Conservation (phyloP, 2,888 invertebrate species). For the Tipula confusa region DNA sequence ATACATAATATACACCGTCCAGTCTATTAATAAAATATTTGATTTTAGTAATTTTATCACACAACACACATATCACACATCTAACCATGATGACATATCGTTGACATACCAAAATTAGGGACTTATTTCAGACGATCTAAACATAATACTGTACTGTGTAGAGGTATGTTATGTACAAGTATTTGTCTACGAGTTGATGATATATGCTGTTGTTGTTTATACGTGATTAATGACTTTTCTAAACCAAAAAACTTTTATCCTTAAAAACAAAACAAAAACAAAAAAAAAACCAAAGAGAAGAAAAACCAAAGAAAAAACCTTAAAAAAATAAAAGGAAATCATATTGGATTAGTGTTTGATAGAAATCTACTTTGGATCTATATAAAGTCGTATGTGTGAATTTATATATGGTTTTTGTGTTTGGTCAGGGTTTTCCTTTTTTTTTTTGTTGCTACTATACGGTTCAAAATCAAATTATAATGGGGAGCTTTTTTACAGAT, state of each 20-base stretch:
- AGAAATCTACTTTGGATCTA: conserved; percentile 3
- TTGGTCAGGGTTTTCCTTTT: not conserved
- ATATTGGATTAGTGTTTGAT: conserved; percentile 12
- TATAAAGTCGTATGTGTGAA: not conserved
- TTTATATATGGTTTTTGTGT: not conserved
- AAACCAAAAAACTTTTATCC: conserved; percentile 4
- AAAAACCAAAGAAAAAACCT: not conserved
- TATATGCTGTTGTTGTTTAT: conserved; percentile 1
- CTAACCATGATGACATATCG: conserved; percentile 20
- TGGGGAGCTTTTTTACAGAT: not conserved
- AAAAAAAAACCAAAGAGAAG: not conserved
- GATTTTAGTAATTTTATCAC: conserved; percentile 12
- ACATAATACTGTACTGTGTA: not conserved
- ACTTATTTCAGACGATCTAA: not conserved
- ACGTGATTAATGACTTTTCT: conserved; percentile 20
- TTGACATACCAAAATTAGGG: conserved; percentile 20
- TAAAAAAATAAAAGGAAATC: not conserved
- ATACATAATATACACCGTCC: not conserved
- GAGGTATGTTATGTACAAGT: not conserved
- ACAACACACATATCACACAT: conserved; percentile 13
- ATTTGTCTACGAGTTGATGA: conserved; percentile 20
- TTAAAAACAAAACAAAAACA: not conserved
- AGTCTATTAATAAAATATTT: conserved; percentile 25
- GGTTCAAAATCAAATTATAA: not conserved
- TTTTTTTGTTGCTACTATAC: not conserved